phyloP scores from a whole-genome alignment of 2,797 vertebrate species.

The Enteromius paludinosus region DNA sequence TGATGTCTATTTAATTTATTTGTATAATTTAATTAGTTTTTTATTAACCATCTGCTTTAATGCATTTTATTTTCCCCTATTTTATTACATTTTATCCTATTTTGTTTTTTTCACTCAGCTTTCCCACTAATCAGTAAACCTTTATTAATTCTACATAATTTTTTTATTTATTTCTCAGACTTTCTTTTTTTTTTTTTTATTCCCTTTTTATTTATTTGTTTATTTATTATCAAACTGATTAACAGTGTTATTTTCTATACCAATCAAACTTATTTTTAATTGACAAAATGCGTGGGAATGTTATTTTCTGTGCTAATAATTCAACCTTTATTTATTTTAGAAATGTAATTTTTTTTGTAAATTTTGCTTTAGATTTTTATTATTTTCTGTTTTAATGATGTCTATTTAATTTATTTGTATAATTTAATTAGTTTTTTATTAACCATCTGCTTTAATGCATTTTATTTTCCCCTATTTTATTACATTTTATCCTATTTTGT shows the following conservation, averaged over 20 bases:
- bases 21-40: neutral
- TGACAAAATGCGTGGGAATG: neutral
- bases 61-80: neutral
- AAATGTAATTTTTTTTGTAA: neutral
- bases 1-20: neutral
- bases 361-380: neutral
- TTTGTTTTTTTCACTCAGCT: neutral
- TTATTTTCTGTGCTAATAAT: neutral
- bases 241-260: no score
- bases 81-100: neutral
- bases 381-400: neutral
- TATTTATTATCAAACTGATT: neutral
- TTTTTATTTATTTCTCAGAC: neutral
- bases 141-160: neutral
- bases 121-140: neutral
- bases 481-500: neutral
- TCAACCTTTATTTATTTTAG: neutral
- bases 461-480: neutral
- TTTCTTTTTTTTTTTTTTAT: neutral
- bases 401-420: fast-evolving
- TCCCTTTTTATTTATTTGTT: neutral
- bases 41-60: neutral
- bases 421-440: neutral
- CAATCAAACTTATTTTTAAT: neutral
- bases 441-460: neutral